Evolutionary conservation across 2,113 vertebrate species (phyloP).

Genomic region (Coptodon bakossiorum): DNA sequence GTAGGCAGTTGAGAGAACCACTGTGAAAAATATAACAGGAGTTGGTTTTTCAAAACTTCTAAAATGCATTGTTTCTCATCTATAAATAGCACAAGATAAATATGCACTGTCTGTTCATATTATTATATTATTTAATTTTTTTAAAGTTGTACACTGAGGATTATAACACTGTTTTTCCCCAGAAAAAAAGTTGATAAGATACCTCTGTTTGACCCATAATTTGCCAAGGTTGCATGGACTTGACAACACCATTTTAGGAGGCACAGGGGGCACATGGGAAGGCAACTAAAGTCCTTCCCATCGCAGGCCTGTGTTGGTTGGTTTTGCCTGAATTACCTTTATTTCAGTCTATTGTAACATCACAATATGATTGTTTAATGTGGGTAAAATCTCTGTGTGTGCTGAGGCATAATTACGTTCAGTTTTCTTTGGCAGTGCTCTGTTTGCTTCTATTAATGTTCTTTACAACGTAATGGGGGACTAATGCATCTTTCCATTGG

Average conservation of each 20-base stretch:
- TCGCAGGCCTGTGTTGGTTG: background rate
- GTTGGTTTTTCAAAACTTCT: background rate
- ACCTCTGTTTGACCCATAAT: background rate
- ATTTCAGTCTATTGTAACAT: background rate
- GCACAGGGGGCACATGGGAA: background rate
- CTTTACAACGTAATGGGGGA: background rate
- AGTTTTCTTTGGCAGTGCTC: constrained; percentile 43
- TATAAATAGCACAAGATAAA: background rate
- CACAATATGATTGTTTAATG: background rate
- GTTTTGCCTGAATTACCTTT: background rate
- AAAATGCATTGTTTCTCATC: background rate
- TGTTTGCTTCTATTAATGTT: constrained; percentile 1
- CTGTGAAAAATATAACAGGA: background rate
- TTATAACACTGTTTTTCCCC: background rate
- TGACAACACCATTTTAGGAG: background rate
- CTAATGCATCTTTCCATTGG: constrained; percentile 31
- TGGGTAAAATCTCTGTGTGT: background rate
- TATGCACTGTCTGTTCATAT: background rate
- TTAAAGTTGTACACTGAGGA: background rate
- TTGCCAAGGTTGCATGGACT: background rate
- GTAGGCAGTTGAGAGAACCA: background rate
- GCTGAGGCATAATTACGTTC: background rate
- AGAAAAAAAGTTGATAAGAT: background rate
- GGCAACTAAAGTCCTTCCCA: background rate
- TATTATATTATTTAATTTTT: background rate